These are phyloP conservation scores for Drosophila oshimai DNA, from an alignment of 1,140 invertebrate genomes.

Conservation along the genomic window DNA sequence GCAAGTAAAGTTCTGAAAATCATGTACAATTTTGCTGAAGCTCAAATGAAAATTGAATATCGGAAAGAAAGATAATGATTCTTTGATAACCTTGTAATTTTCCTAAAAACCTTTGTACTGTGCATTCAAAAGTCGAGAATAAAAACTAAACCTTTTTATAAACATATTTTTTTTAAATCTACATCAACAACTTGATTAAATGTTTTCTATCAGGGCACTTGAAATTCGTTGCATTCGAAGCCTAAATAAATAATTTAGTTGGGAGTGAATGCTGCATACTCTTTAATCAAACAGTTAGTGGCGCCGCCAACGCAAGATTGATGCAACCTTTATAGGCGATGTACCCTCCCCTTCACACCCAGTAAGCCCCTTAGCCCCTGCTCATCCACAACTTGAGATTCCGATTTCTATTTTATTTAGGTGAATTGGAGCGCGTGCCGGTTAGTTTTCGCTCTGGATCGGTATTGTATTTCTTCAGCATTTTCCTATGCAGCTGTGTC, in stretches of 20 bases:
- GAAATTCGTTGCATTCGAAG: not conserved
- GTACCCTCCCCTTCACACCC: not conserved
- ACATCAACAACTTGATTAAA: not conserved
- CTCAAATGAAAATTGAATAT: too few species aligned
- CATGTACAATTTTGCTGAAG: too few species aligned
- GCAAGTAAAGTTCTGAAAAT: too few species aligned
- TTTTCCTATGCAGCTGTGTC: conserved; percentile 60
- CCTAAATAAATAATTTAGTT: conserved; percentile 3
- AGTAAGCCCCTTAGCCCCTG: not conserved
- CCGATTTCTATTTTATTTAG: conserved; percentile 1
- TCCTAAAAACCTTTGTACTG: too few species aligned
- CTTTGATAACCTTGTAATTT: too few species aligned
- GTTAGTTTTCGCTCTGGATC: conserved; percentile 31
- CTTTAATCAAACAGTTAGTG: conserved; percentile 72
- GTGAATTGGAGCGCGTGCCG: conserved; percentile 59
- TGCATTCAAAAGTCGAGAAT: too few species aligned
- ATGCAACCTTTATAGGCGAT: conserved; percentile 66
- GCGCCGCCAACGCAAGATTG: conserved; percentile 69
- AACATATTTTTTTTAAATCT: not conserved
- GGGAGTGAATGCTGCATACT: conserved; percentile 23
- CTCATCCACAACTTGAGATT: not conserved
- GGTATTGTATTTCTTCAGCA: conserved; percentile 7
- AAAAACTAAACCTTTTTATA: too few species aligned
- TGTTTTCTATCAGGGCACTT: not conserved
- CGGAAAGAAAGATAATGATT: too few species aligned